phyloP scores from a whole-genome alignment of 2,113 vertebrate species.

The Sinocyclocheilus anshuiensis region DNA sequence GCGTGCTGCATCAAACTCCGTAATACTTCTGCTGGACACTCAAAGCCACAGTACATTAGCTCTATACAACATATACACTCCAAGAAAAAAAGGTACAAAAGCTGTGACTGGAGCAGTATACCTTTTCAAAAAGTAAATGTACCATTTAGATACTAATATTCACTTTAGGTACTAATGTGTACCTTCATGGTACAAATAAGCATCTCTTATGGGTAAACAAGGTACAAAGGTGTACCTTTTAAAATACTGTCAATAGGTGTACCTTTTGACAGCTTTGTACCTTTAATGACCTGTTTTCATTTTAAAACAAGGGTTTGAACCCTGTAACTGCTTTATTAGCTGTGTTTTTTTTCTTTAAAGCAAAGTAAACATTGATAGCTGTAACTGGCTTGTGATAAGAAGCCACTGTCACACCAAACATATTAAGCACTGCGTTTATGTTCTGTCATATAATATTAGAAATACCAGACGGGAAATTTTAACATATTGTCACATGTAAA shows the following conservation, averaged over 20 bases:
- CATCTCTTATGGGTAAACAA: neutral
- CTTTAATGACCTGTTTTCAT: neutral
- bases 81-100: neutral
- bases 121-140: too few species aligned
- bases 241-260: neutral
- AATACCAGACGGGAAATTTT: neutral
- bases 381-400: neutral
- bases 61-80: neutral
- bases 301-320: neutral
- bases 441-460: neutral
- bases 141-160: too few species aligned
- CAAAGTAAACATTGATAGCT: neutral
- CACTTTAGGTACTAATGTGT: too few species aligned
- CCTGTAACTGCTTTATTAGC: constrained; percentile 2
- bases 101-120: neutral
- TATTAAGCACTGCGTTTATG: neutral
- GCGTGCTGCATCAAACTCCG: neutral
- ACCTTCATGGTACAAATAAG: too few species aligned
- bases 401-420: neutral
- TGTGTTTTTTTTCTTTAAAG: neutral
- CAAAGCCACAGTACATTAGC: neutral
- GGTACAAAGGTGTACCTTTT: neutral
- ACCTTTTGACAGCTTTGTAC: neutral
- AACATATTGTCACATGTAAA: constrained; percentile 16
- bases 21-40: constrained; percentile 5